Percentiles rank a stretch among this genome's conserved stretches.
phyloP scores from a whole-genome alignment of 2,888 invertebrate genomes.

The Fragum whitleyi region DNA sequence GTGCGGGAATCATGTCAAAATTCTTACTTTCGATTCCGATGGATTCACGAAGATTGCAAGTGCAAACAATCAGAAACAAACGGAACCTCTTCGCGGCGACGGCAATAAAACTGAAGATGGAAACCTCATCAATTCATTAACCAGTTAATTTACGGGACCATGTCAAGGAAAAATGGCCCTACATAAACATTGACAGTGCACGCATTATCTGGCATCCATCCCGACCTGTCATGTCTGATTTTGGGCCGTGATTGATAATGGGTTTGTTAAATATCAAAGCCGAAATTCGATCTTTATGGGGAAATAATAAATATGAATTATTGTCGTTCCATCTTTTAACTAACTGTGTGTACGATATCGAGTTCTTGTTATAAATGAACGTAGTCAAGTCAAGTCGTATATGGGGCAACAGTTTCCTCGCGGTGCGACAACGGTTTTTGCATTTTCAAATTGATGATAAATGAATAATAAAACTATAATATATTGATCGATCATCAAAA shows the following conservation, averaged over 20 bases:
- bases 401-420: too few species aligned
- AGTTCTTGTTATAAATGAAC: too few species aligned
- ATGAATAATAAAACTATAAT: too few species aligned
- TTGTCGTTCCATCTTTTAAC: too few species aligned
- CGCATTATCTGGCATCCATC: neutral
- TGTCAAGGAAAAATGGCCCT: constrained; percentile 22
- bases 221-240: constrained; percentile 5
- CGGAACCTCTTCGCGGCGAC: constrained; percentile 9
- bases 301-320: neutral
- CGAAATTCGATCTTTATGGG: neutral
- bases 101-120: constrained; percentile 23
- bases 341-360: too few species aligned
- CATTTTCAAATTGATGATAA: too few species aligned
- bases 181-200: constrained; percentile 9
- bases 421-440: too few species aligned
- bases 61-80: neutral
- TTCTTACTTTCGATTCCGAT: too few species aligned
- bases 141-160: constrained; percentile 22
- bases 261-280: neutral
- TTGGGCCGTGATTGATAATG: neutral
- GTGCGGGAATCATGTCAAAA: too few species aligned
- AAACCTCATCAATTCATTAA: constrained; percentile 31
- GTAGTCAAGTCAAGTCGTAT: too few species aligned
- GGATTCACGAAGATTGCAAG: too few species aligned
- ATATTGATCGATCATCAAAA: too few species aligned